Percentiles rank a stretch among this genome's conserved stretches.
phyloP scores from a whole-genome alignment of 2,888 invertebrate genomes.

The Calliphora vomitoria region DNA sequence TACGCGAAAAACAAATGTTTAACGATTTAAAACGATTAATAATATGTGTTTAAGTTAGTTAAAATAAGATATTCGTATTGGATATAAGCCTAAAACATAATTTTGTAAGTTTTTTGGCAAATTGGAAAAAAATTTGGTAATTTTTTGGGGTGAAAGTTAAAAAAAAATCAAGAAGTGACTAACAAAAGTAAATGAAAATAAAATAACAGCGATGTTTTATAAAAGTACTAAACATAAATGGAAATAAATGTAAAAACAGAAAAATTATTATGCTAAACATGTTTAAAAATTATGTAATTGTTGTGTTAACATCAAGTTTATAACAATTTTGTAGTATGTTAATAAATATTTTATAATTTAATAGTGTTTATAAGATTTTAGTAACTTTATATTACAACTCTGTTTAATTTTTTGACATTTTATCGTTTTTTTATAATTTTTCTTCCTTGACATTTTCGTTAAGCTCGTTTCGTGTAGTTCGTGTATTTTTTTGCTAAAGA shows the following conservation, averaged over 20 bases:
- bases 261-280: not conserved
- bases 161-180: not conserved
- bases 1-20: not conserved
- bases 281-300: not conserved
- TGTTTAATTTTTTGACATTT: constrained; percentile 53
- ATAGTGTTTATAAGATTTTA: too few relatives aligned
- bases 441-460: constrained; percentile 49
- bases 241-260: not conserved
- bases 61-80: not conserved
- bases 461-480: constrained; percentile 50
- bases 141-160: constrained; percentile 39
- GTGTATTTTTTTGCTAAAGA: constrained; percentile 48
- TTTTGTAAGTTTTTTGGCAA: constrained; percentile 22
- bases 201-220: constrained; percentile 9
- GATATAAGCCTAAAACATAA: not conserved
- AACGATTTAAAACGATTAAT: not conserved
- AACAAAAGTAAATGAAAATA: not conserved
- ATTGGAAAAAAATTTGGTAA: constrained; percentile 10
- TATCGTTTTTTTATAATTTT: constrained; percentile 17
- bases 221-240: constrained; percentile 15
- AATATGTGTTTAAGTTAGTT: not conserved
- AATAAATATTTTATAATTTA: too few relatives aligned
- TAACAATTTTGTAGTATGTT: too few relatives aligned
- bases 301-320: not conserved
- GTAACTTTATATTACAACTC: constrained; percentile 31